Evolutionary conservation across 92 coral and sea anemone genomes (phyloP).

Genomic region (Plumapathes pennacea): DNA sequence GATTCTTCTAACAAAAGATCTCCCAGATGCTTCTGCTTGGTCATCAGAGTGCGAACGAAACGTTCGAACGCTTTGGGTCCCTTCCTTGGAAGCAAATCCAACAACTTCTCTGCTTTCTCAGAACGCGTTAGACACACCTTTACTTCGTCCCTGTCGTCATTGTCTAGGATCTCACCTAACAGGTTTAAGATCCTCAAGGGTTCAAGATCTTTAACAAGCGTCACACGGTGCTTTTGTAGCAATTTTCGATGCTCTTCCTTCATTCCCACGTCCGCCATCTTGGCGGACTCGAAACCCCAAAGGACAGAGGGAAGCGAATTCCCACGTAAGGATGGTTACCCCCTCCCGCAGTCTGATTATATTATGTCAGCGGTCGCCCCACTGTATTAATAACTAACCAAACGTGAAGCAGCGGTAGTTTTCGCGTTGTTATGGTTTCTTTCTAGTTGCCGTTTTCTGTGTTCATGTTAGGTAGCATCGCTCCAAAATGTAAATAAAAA

Average conservation of each 20-base stretch:
- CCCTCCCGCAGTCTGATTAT: too few relatives aligned
- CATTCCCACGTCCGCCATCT: constrained; percentile 13
- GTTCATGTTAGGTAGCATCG: too few relatives aligned
- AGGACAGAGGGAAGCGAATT: too few relatives aligned
- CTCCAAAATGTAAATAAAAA: too few relatives aligned
- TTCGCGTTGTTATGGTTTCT: too few relatives aligned
- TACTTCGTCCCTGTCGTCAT: constrained; percentile 53
- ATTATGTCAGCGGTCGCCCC: too few relatives aligned
- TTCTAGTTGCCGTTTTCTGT: too few relatives aligned
- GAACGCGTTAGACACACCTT: constrained; percentile 29
- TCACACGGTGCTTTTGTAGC: constrained; percentile 40
- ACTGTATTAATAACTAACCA: too few relatives aligned
- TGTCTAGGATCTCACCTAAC: constrained; percentile 30
- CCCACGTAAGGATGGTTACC: too few relatives aligned
- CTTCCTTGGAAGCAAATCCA: constrained; percentile 51
- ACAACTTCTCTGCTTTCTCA: constrained; percentile 24
- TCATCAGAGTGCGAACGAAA: constrained; percentile 46
- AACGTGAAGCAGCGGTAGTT: too few relatives aligned
- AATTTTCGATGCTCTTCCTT: constrained; percentile 43
- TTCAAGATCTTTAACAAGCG: constrained; percentile 57
- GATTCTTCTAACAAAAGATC: constrained; percentile 19
- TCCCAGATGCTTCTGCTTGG: constrained; percentile 41
- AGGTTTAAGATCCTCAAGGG: constrained; percentile 34
- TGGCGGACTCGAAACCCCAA: background rate
- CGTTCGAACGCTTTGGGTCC: constrained; percentile 47